phyloP scores from a whole-genome alignment of 2,888 invertebrate genomes.

The Limnephilus lunatus region DNA sequence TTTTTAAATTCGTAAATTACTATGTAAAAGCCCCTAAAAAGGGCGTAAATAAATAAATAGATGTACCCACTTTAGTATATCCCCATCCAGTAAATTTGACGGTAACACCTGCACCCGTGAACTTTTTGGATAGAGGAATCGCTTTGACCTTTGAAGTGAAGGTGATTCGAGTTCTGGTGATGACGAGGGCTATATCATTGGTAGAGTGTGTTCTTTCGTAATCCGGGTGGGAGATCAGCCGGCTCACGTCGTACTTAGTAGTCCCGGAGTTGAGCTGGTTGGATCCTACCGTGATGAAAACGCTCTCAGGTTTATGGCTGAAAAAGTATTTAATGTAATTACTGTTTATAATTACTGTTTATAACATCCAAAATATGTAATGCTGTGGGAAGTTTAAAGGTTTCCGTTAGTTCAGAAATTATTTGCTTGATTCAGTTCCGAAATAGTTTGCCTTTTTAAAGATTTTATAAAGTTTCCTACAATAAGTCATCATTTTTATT shows the following conservation, averaged over 20 bases:
- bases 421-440: neutral
- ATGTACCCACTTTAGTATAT: neutral
- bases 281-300: constrained; percentile 50
- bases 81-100: neutral
- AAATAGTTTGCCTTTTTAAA: neutral
- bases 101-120: neutral
- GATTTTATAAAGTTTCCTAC: neutral
- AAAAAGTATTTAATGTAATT: neutral
- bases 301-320: neutral
- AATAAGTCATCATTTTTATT: neutral
- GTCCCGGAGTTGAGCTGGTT: constrained; percentile 70
- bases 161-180: neutral
- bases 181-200: neutral
- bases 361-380: neutral
- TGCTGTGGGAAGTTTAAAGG: neutral
- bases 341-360: no score
- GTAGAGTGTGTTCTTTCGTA: neutral
- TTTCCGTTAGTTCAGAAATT: neutral
- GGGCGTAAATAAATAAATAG: no score
- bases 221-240: neutral
- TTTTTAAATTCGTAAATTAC: no score
- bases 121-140: neutral
- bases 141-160: neutral
- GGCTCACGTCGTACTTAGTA: constrained; percentile 46
- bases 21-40: no score